Base-by-base conservation (phyloP, 1,140 invertebrate species). In the Drosophila yakuba region DNA sequence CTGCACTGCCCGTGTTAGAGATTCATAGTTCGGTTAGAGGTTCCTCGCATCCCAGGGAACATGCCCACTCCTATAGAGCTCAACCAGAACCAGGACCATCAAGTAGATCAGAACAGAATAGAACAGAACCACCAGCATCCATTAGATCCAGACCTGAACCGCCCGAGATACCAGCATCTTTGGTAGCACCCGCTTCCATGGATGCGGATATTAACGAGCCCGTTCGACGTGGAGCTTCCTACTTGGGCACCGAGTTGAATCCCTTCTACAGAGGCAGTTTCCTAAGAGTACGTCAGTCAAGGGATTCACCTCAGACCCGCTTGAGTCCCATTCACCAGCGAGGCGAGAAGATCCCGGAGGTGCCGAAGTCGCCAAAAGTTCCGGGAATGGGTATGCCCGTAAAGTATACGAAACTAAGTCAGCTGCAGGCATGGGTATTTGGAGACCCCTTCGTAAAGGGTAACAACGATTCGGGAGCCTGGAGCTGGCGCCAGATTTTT, bases 261-360 rank as follows among this genome's bases (percentile, higher is more conserved):
- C 56, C 55, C 7, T 74, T 68, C 39, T 85, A 85, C 57, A 51
- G 60, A 1, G 74, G 82, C 4, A 74, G 64, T 32, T 86, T 86
- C 48, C 64, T 85, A 1, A 44, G n/a, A 5, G 39, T 67, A 1
- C 82, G 64, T 20, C 6, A 10, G 4, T 20, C 43, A 0, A 11
- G 1, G 15, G 45, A 44, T 2, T 8, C 15, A 1, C 17, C 15
- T 4, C 7, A 3, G 12, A 5, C 17, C 2, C 8, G 5, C n/a
- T 1, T 25, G 36, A 44, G 5, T 15, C 38, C 44, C 56, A 36
- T 41, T n/a, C 35, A 45, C n/a, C 23, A 14, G 36, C 32, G 63
- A n/a, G 15, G 10, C 4, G n/a, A 59, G 5, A n/a, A 45, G 12
- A 23, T 25, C 12, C 4, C 2, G 28, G 11, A 25, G 4, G 3